Evolutionary conservation across 2,888 invertebrate genomes (phyloP), one percentile per base, ranked within the genome.

Genomic region (Conchocele bisecta): DNA sequence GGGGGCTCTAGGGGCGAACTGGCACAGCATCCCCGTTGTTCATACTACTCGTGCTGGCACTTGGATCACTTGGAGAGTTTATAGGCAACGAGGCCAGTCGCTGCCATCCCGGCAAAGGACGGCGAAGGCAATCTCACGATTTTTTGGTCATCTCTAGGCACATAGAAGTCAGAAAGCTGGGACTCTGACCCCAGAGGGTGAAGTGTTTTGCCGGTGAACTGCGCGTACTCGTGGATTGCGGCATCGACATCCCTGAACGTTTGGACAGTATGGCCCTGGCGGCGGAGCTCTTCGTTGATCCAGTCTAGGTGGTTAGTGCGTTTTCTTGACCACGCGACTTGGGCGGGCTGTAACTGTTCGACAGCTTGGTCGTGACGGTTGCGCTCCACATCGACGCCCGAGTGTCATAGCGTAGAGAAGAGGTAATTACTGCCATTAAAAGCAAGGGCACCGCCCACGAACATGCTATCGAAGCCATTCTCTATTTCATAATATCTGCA

Each of bases 201-300:
- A 53, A 41, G 22, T 44, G 15, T 20, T 54, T 44, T 13, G 26
- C 35, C 53, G 53, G 33, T 11, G 60, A 60, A 17, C 60, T 60
- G 48, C 35, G 22, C 29, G 39, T 15, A 50, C 42, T 7, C 7
- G 42, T 22, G 42, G 17, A 41, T 41, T 22, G 42, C 42, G 5
- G n/a, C 42, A 41, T 41, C 42, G 15, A 15, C 42, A 22, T 41
- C 42, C 15, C 22, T 41, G 42, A 41, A 41, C 5, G 42, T 41
- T 15, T 13, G 42, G 22, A 41, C 42, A 22, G 42, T 22, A 22
- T 41, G 42, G 17, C 15, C 7, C 42, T 41, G 42, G 42, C 42
- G 42, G 7, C 42, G 42, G 42, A 41, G 42, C 22, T 15, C 7
- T 22, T 41, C 42, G 22, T 5, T 41, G 42, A 41, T 41, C 7